Base-by-base conservation (phyloP, 2,888 invertebrate species). In the Melanotus villosus region DNA sequence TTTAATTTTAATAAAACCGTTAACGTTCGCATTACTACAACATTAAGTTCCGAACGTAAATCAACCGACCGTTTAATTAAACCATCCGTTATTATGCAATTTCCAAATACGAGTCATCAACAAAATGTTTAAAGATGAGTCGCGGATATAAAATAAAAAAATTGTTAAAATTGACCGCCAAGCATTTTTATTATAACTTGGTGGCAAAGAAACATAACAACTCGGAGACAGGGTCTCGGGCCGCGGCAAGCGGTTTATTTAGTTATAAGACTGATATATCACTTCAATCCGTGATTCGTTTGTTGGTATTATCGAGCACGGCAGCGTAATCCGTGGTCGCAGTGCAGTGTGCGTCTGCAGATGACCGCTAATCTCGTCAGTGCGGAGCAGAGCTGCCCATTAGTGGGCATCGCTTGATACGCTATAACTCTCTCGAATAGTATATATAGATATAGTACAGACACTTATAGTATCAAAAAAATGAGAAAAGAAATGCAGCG, bases 191-290 rank as follows among this genome's bases (percentile, higher is more conserved):
- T 26, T 26, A 26, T 7, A 26, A 7, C 26, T 19, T 47, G 47
- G n/a, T 21, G 19, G 38, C 18, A 59, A 59, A 21, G 41, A 54
- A 60, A 47, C 38, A 43, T 56, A 54, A 57, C 41, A 54, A 57
- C 71, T 76, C 66, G 32, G n/a, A 75, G 75, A 76, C 73, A 74
- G 75, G 75, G 73, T 71, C 72, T 74, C 70, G 75, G 78, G 75
- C 77, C 72, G 77, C 71, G 71, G 70, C 74, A 76, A 77, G 77
- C 78, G 79, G 78, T 77, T 79, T 78, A 70, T 65, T 60, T 65
- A 65, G 60, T 60, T 60, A 75, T 80, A 80, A 80, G 78, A 78
- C 80, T 79, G 79, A 81, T 81, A 80, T 80, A 81, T 80, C 80
- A 77, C 77, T 79, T 78, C 77, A 79, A 80, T 79, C 78, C 79